These are phyloP conservation scores for Monopterus albus DNA, from an alignment of 2,113 vertebrate species.

Conservation along the genomic window DNA sequence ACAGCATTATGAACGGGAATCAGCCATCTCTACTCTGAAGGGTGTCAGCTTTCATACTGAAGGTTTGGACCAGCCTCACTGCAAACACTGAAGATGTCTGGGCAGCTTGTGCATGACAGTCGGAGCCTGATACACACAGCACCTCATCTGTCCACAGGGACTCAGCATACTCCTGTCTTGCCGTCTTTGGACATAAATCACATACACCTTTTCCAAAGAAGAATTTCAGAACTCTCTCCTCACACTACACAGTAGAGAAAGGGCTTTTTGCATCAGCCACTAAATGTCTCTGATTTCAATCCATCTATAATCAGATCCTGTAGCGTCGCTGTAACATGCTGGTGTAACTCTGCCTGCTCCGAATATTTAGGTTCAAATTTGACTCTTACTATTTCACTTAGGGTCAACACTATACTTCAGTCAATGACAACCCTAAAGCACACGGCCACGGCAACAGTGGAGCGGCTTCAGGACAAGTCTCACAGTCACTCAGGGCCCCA, in stretches of 20 bases:
- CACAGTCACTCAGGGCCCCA: no score
- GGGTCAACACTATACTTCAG: no score
- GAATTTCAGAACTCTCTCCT: no score
- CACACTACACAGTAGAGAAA: no score
- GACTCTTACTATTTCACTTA: not conserved
- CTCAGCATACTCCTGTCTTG: no score
- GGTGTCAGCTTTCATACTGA: constrained; percentile 26
- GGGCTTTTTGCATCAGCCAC: constrained; percentile 1
- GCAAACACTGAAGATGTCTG: not conserved
- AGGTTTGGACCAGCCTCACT: not conserved
- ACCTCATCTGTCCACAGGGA: not conserved
- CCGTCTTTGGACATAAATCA: no score
- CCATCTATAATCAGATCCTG: constrained; percentile 11
- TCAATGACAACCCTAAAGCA: no score
- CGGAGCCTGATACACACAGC: not conserved
- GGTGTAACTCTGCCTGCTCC: not conserved
- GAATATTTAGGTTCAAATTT: not conserved
- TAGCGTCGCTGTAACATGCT: not conserved
- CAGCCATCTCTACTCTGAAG: constrained; percentile 11
- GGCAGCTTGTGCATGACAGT: not conserved
- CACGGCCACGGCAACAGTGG: no score
- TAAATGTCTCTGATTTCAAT: constrained; percentile 31
- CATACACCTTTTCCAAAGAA: no score
- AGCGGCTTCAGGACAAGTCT: no score
- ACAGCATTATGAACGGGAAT: constrained; percentile 40